Percentiles rank a stretch among this genome's conserved stretches.
Evolutionary conservation across 2,888 invertebrate genomes (phyloP).

Genomic region (Auanema freiburgensis): DNA sequence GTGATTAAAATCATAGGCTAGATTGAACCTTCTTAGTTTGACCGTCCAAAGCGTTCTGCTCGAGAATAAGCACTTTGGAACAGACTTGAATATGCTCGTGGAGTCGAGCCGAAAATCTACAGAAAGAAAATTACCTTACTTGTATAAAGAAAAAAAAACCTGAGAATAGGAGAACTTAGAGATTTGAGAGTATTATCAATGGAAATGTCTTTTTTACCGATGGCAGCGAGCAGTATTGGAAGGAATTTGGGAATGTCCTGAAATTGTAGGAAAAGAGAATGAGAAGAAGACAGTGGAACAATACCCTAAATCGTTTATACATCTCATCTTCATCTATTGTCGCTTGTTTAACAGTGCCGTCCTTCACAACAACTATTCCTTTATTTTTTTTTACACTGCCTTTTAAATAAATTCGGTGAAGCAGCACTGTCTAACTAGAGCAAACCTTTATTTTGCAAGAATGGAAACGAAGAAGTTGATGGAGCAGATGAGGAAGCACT

Average conservation of each 20-base stretch:
- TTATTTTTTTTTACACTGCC: conserved; percentile 35
- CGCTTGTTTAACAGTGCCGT: conserved; percentile 32
- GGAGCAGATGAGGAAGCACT: conserved; percentile 24
- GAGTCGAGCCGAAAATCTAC: too few relatives aligned
- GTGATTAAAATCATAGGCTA: too few relatives aligned
- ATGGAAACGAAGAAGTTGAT: conserved; percentile 10
- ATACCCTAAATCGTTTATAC: conserved; percentile 34
- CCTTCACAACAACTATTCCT: conserved; percentile 39
- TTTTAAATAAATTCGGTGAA: background rate
- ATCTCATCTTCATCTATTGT: conserved; percentile 38
- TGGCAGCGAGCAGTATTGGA: conserved; percentile 39
- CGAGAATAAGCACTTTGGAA: too few relatives aligned
- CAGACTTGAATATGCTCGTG: too few relatives aligned
- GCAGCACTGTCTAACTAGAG: too few relatives aligned
- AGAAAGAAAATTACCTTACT: too few relatives aligned
- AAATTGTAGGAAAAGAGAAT: background rate
- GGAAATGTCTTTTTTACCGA: conserved; percentile 28
- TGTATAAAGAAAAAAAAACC: too few relatives aligned
- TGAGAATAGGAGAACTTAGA: too few relatives aligned
- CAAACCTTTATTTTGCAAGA: too few relatives aligned
- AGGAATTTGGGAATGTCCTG: conserved; percentile 49
- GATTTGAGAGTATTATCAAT: too few relatives aligned
- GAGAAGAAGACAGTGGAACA: background rate
- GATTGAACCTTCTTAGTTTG: too few relatives aligned
- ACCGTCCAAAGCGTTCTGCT: too few relatives aligned